Conservation (phyloP, 2,113 vertebrate species). For the Strix aluco region DNA sequence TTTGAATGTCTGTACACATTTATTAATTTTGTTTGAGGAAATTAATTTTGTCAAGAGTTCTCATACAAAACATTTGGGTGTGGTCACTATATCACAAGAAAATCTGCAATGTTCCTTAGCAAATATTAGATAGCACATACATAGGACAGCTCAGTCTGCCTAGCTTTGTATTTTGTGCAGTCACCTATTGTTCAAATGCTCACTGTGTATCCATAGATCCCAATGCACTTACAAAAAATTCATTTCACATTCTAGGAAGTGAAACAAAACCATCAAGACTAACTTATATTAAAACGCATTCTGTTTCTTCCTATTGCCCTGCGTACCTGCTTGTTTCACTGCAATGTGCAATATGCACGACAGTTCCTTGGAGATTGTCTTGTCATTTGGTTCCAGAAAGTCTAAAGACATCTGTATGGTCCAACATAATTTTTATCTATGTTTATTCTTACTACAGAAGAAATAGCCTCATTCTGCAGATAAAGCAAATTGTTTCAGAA, state of each 20-base stretch:
- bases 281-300: not conserved
- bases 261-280: not conserved
- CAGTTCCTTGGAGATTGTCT: not conserved
- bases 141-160: not conserved
- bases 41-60: not conserved
- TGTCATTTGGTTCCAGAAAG: constrained; percentile 13
- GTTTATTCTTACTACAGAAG: not conserved
- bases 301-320: not conserved
- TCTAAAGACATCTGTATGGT: not conserved
- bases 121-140: not conserved
- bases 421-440: not conserved
- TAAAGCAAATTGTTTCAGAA: not conserved
- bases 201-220: not conserved
- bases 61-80: not conserved
- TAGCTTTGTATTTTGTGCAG: not conserved
- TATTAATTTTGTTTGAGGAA: not conserved
- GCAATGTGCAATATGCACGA: not conserved
- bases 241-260: not conserved
- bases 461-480: not conserved
- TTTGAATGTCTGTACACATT: not conserved
- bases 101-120: not conserved
- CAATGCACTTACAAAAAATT: not conserved
- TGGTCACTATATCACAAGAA: not conserved
- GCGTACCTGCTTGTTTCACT: not conserved
- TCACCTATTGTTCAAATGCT: not conserved